phyloP scores from a whole-genome alignment of 2,888 invertebrate genomes.

The Herminia tarsipennalis region DNA sequence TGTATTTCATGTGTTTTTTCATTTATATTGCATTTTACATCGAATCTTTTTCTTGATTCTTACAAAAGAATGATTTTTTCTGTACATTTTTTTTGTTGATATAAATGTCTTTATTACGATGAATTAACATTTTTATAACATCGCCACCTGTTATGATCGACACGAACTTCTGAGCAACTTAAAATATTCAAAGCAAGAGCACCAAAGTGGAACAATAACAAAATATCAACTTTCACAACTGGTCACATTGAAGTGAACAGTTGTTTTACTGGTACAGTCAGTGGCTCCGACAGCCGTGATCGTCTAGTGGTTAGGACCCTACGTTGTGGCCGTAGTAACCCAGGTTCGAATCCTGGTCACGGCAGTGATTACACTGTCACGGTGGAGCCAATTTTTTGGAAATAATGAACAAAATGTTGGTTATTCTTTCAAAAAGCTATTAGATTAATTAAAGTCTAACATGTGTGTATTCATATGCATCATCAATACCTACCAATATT shows the following conservation, averaged over 20 bases:
- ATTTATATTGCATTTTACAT: too few species aligned
- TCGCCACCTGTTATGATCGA: conserved; percentile 7
- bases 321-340: conserved; percentile 90
- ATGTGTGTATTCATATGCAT: too few species aligned
- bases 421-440: too few species aligned
- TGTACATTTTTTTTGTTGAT: conserved; percentile 33
- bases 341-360: conserved; percentile 89
- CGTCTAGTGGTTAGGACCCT: conserved; percentile 90
- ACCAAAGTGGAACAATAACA: background rate
- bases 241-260: background rate
- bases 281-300: conserved; percentile 86
- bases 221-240: conserved; percentile 1
- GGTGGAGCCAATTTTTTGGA: conserved; percentile 26
- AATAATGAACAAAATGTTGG: too few species aligned
- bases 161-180: background rate
- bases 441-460: too few species aligned
- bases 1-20: too few species aligned
- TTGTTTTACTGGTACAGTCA: conserved; percentile 1
- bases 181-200: background rate
- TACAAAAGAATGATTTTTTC: too few species aligned
- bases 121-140: background rate
- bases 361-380: conserved; percentile 43
- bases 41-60: too few species aligned
- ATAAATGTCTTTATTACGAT: too few species aligned
- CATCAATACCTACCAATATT: too few species aligned